Evolutionary conservation across 2,888 invertebrate genomes (phyloP), one percentile per base, ranked within the genome.

Genomic region (Drosophila peninsularis): DNA sequence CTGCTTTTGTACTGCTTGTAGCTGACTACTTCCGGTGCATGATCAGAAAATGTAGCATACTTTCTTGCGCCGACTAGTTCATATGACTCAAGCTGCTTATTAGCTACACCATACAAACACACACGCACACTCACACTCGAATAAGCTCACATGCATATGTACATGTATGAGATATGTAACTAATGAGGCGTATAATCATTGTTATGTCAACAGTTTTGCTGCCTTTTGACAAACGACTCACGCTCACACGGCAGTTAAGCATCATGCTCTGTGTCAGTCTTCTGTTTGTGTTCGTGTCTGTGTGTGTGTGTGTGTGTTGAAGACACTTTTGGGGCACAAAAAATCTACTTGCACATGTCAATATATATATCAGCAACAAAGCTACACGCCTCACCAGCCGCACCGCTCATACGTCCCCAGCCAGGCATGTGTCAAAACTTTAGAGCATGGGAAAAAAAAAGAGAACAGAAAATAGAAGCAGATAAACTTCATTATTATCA

Each of bases 161-260:
- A 66, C 54, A 56, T 41, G 62, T 34, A 34, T 32, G 62, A 52
- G 71, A 81, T 73, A 79, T 84, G 82, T 78, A 78, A 79, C 90
- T 88, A 88, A 89, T 88, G 88, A 88, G 87, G 82, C 88, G 83
- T 88, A 83, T 89, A 89, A 88, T 88, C 83, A 80, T 85, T 87
- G 82, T 89, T 90, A 81, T 88, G 89, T 78, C 86, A 90, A 89
- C 86, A 89, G 84, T 88, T 85, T 88, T 81, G 80, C 82, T 87
- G 80, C 71, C 85, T 80, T 85, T 76, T 87, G 88, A 84, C 85
- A 84, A 82, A 85, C 88, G 80, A 73, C 69, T 68, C 67, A 76
- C 58, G 62, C 49, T 50, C 49, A 52, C 36, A 56, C 41, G 50
- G 36, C 58, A 50, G 45, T 53, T 47, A 36, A 62, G 70, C 55